Evolutionary conservation across 2,797 vertebrate species (phyloP), one percentile per base, ranked within the genome.

Genomic region (Chelon labrosus): DNA sequence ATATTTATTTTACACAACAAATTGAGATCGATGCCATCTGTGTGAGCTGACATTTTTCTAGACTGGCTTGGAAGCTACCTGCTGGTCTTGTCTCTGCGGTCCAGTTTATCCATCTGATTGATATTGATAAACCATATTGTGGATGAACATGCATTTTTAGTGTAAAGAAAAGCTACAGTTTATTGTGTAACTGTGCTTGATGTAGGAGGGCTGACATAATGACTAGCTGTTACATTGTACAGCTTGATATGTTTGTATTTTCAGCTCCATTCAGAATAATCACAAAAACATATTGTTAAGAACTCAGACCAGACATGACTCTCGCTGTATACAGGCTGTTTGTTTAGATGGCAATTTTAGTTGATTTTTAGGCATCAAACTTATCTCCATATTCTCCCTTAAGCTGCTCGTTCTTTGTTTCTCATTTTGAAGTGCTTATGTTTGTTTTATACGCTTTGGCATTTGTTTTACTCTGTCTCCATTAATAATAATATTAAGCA

Each of bases 291-390:
- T 22, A 22, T 22, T 22, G 22, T 22, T 31, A 31, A 31, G 31
- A 7, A 31, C 2, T 3, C 4, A 31, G 31, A 31, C 31, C 31
- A 37, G 52, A 16, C 17, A 63, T 67, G 31, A 31, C 31, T 31
- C 31, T 71, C 31, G 2, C 31, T 71, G 60, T 73, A 70, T 76
- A 78, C 61, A 76, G 39, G 13, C 31, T 44, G 20, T 35, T 70
- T 84, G 61, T 82, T 82, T 66, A 56, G 46, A 72, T 84, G 61
- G 37, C 68, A 80, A 54, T 35, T 70, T 77, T 46, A 14, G 44
- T 10, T 65, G 31, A 47, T 4, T 70, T 75, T 75, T 38, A 78
- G 66, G 22, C 41, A 1, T 61, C 7, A 44, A 60, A 57, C 80
- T 77, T 77, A 80, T 80, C 65, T 42, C 19, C 12, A 39, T 59